Conservation (phyloP, 2,888 invertebrate genomes). For the Drosophila nigricruria region DNA sequence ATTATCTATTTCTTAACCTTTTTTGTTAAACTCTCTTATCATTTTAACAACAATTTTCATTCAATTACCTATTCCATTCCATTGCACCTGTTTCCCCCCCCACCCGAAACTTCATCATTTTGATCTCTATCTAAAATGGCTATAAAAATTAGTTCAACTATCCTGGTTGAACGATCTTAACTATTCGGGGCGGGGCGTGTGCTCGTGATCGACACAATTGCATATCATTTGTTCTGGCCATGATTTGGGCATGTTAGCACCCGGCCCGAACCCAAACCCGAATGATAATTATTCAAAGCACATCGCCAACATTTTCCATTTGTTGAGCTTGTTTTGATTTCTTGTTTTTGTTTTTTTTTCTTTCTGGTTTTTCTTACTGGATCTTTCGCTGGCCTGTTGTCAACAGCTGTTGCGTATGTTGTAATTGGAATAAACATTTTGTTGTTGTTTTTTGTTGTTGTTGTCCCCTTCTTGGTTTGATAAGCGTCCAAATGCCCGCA, state of each 20-base stretch:
- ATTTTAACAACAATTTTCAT: background rate
- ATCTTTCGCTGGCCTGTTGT: constrained; percentile 17
- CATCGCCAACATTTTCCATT: constrained; percentile 34
- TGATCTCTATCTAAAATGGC: background rate
- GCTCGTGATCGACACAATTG: constrained; percentile 38
- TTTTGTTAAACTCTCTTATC: background rate
- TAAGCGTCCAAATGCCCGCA: constrained; percentile 50
- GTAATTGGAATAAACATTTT: constrained; percentile 63
- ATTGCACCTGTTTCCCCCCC: background rate
- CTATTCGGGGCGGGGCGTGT: constrained; percentile 13
- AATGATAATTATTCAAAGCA: constrained; percentile 59
- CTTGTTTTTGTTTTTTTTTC: constrained; percentile 18
- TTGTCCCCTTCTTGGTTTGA: constrained; percentile 37
- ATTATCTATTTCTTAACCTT: background rate
- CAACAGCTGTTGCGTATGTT: constrained; percentile 65
- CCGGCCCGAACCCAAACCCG: constrained; percentile 14
- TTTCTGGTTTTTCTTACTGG: constrained; percentile 12
- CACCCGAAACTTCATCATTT: background rate
- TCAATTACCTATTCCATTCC: too few relatives aligned
- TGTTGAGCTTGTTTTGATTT: constrained; percentile 56
- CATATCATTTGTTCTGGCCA: constrained; percentile 31
- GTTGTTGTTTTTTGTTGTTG: constrained; percentile 7
- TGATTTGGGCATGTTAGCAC: constrained; percentile 46
- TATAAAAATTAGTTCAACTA: constrained; percentile 18
- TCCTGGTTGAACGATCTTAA: constrained; percentile 10